phyloP scores from a whole-genome alignment of 2,113 vertebrate species.

The Lamprologus lemairii region DNA sequence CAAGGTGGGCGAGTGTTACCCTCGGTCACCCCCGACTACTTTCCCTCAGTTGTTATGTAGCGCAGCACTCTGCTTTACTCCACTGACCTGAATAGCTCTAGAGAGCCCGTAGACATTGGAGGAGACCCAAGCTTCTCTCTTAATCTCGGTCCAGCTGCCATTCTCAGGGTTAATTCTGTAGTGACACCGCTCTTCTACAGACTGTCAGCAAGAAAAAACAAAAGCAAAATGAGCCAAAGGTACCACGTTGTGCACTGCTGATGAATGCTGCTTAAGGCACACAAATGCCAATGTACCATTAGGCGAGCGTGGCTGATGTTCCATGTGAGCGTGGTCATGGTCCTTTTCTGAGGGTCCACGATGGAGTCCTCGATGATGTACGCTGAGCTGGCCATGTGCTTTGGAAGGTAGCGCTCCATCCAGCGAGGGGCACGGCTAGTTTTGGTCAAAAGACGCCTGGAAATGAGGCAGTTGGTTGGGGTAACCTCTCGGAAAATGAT shows the following conservation, averaged over 20 bases:
- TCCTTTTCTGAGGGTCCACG: slow-evolving; percentile 87
- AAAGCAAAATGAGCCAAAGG: neutral
- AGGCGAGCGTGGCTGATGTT: slow-evolving; percentile 91
- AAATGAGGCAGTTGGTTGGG: slow-evolving; percentile 87
- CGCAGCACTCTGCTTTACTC: neutral
- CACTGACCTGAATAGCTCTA: slow-evolving; percentile 85
- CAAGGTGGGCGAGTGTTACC: neutral
- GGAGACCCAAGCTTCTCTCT: slow-evolving; percentile 92
- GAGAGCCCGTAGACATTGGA: slow-evolving; percentile 87
- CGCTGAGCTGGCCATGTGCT: slow-evolving; percentile 86
- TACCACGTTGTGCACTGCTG: neutral
- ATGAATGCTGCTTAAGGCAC: neutral
- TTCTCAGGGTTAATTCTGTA: slow-evolving; percentile 86
- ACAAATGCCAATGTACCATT: slow-evolving; percentile 73
- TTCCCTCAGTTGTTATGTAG: neutral
- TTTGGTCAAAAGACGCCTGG: slow-evolving; percentile 95
- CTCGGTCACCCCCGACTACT: neutral
- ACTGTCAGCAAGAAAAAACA: slow-evolving; percentile 54
- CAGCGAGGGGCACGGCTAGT: slow-evolving; percentile 89
- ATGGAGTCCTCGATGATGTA: slow-evolving; percentile 96
- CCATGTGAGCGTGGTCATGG: slow-evolving; percentile 94
- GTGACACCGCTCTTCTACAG: slow-evolving; percentile 87
- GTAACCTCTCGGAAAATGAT: slow-evolving; percentile 93
- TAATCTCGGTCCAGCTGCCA: slow-evolving; percentile 86
- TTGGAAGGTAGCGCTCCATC: slow-evolving; percentile 89